Evolutionary conservation across 1,140 invertebrate species (phyloP), one percentile per base, ranked within the genome.

Genomic region (Andricus grossulariae): DNA sequence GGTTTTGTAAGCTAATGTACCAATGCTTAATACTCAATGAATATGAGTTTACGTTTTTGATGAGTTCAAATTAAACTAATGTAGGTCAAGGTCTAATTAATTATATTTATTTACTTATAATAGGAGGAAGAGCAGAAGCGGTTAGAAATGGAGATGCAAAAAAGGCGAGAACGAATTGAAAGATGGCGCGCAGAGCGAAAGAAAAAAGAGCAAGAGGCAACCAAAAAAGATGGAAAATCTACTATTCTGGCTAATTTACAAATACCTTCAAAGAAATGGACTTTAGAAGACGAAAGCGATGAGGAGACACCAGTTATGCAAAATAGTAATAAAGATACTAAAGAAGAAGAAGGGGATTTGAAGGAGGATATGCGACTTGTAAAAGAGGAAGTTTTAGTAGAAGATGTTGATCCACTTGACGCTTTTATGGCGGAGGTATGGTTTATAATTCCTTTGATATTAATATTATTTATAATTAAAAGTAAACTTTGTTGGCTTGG

Each of bases 131-230:
- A 97, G 84, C 97, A 99, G 87, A 96, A 95, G 80, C 94, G 96
- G 51, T 90, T 99, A 16, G 98, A 99, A 88, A 91, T 96, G 18
- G 98, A 99, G 92, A 99, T 99, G 98, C 97, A 98, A 87, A 99
- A 98, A 90, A 93, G 98, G 50, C 91, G 98, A 32, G 98, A 99
- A 86, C 93, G 90, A 80, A 91, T 91, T 80, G 90, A 91, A 74
- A 87, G 90, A 77, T 91, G 90, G 90, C 84, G 90, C n/a, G 90
- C 89, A 0, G 90, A 91, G 51, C 93, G 97, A 13, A 98, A 98
- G 87, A 95, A 96, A 77, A 96, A 96, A 86, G 96, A 97, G 87
- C 83, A 96, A 13, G 96, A 97, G 86, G 93, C 93, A 49, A 94
- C 94, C 3, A 96, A 96, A 84, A 95, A 96, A 85, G 95, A 96